Conservation (phyloP, 2,888 invertebrate genomes). For the Mythimna impura region DNA sequence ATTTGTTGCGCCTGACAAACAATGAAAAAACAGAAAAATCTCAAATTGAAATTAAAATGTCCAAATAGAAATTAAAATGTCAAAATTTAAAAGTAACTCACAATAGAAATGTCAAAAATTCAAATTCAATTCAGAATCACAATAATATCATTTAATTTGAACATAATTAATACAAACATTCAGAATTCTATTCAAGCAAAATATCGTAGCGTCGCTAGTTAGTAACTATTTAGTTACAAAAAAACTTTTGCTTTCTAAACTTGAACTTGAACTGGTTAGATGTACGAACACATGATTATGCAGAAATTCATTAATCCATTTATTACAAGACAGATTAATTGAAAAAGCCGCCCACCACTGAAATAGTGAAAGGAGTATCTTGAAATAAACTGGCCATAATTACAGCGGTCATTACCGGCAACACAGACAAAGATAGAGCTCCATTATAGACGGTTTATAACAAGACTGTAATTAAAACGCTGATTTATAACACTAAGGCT, state of each 20-base stretch:
- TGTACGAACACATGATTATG: background rate
- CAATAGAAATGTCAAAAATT: too few relatives aligned
- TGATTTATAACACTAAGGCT: conserved; percentile 4
- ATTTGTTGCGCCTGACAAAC: too few relatives aligned
- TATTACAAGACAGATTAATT: background rate
- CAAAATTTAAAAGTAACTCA: too few relatives aligned
- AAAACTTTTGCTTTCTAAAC: too few relatives aligned
- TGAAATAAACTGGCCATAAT: conserved; percentile 23
- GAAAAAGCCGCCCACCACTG: background rate
- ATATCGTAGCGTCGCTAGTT: background rate
- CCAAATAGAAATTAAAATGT: too few relatives aligned
- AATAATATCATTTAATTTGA: too few relatives aligned
- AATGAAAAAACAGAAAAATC: too few relatives aligned
- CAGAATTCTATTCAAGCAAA: background rate
- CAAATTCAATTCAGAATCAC: too few relatives aligned
- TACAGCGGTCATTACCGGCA: conserved; percentile 2
- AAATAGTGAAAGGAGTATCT: conserved; percentile 7
- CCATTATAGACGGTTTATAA: conserved; percentile 12
- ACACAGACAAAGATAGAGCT: conserved; percentile 8
- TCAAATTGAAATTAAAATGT: too few relatives aligned
- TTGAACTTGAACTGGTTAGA: too few relatives aligned
- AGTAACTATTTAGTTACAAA: too few relatives aligned
- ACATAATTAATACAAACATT: too few relatives aligned
- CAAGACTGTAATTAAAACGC: conserved; percentile 16
- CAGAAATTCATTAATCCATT: background rate